Percentiles rank a stretch among this genome's conserved stretches.
These are phyloP conservation scores for Trissolcus japonicus DNA, from an alignment of 2,888 invertebrate genomes.

Conservation along the genomic window DNA sequence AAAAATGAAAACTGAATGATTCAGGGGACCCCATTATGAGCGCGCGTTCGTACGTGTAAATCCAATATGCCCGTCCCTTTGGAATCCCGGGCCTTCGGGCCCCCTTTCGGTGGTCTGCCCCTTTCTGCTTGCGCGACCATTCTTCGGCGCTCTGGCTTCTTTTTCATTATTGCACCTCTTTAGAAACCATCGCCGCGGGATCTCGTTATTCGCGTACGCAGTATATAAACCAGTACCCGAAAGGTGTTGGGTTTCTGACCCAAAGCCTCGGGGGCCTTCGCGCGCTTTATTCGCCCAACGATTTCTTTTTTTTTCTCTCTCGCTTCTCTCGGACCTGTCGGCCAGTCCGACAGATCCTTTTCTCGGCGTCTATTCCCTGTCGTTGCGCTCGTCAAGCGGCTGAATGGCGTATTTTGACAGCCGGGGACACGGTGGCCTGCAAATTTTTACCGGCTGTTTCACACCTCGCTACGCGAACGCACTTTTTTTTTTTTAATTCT, in stretches of 20 bases:
- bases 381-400: slow-evolving; percentile 61
- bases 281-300: slow-evolving; percentile 39
- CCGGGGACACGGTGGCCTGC: slow-evolving; percentile 71
- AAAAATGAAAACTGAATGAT: slow-evolving; percentile 56
- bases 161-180: slow-evolving; percentile 61
- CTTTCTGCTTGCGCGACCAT: slow-evolving; percentile 53
- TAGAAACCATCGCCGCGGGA: slow-evolving; percentile 64
- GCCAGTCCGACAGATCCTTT: slow-evolving; percentile 24
- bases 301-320: not conserved
- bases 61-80: slow-evolving; percentile 68
- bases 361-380: slow-evolving; percentile 46
- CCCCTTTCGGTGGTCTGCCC: slow-evolving; percentile 49
- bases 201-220: slow-evolving; percentile 68
- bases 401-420: slow-evolving; percentile 75
- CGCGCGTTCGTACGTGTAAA: slow-evolving; percentile 71
- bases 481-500: slow-evolving; percentile 1
- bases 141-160: slow-evolving; percentile 55
- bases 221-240: slow-evolving; percentile 38
- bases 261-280: slow-evolving; percentile 60
- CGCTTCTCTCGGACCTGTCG: slow-evolving; percentile 1
- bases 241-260: slow-evolving; percentile 73
- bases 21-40: slow-evolving; percentile 63
- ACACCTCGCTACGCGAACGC: slow-evolving; percentile 63
- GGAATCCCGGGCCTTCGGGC: slow-evolving; percentile 41
- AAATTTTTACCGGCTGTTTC: slow-evolving; percentile 72